Base-by-base conservation (phyloP, 2,797 vertebrate species). In the Eulemur coronatus region DNA sequence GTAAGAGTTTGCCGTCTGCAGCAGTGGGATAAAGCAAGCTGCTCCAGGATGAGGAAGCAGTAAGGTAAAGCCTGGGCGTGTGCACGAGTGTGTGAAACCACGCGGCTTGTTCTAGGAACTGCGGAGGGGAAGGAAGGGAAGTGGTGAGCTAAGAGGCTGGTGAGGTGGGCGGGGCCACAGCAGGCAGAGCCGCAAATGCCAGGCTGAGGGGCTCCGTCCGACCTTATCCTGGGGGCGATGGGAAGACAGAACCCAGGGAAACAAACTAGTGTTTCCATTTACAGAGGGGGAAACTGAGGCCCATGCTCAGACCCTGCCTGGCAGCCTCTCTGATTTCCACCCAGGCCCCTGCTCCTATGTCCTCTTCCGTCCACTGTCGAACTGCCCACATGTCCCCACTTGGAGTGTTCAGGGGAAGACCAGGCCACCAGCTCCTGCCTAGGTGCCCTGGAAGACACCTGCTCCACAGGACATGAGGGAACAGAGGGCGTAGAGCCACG, bases 91-190 rank as follows among this genome's bases (percentile, higher is more conserved):
- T 41, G 12, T 52, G 38, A 24, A 22, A 28, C 7, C 28, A 0
- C 0, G 5, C 0, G 4, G 35, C n/a, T 81, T 11, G 5, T 78
- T 72, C 92, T 14, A 17, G 75, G 30, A 38, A 52, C n/a, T n/a
- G 7, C 26, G 4, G 61, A 11, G 52, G 1, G 3, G 2, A 5
- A 35, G 38, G 22, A 33, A 7, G 46, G 85, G 63, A 57, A n/a
- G 76, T 24, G n/a, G 41, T 28, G 1, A 67, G 35, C 12, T 3
- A 0, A n/a, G n/a, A 0, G 26, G 24, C 30, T 18, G 67, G 72
- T 0, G 17, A 2, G 6, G 4, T 1, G 46, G 50, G 69, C 0
- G 2, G 43, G n/a, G 7, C 70, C 41, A 28, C 43, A 0, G 2
- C 2, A 12, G 41, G 17, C 5, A 13, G 14, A n/a, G 18, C n/a